Evolutionary conservation across 2,113 vertebrate species (phyloP).

Genomic region (Raja brachyura): DNA sequence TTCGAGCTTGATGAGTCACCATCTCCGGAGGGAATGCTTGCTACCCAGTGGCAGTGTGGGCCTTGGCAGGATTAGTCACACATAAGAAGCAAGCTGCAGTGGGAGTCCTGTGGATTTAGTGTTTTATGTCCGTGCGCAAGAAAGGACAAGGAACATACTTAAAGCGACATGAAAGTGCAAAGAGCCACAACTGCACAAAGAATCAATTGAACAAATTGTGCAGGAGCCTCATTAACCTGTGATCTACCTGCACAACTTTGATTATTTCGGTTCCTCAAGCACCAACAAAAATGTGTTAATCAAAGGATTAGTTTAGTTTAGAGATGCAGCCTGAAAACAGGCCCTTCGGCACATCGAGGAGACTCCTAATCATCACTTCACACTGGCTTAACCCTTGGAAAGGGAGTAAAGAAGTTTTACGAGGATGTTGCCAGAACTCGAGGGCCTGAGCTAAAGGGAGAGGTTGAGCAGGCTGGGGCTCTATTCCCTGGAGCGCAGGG

Average conservation of each 20-base stretch:
- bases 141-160: neutral
- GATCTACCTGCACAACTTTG: neutral
- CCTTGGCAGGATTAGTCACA: neutral
- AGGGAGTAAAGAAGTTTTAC: too few species aligned
- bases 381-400: too few species aligned
- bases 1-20: neutral
- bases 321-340: too few species aligned
- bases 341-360: too few species aligned
- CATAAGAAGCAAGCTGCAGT: neutral
- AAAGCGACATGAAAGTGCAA: neutral
- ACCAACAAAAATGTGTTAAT: neutral
- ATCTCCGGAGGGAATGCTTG: neutral
- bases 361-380: too few species aligned
- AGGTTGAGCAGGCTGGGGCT: too few species aligned
- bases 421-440: too few species aligned
- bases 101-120: neutral
- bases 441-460: too few species aligned
- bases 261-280: neutral
- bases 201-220: neutral
- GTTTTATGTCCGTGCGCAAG: neutral
- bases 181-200: neutral
- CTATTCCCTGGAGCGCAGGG: too few species aligned
- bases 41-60: neutral
- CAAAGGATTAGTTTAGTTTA: neutral
- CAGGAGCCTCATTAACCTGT: neutral